A percentile compares a stretch with the other conserved stretches of the same genome.
Conservation (phyloP, 2,888 invertebrate genomes). For the Horisme vitalbata region DNA sequence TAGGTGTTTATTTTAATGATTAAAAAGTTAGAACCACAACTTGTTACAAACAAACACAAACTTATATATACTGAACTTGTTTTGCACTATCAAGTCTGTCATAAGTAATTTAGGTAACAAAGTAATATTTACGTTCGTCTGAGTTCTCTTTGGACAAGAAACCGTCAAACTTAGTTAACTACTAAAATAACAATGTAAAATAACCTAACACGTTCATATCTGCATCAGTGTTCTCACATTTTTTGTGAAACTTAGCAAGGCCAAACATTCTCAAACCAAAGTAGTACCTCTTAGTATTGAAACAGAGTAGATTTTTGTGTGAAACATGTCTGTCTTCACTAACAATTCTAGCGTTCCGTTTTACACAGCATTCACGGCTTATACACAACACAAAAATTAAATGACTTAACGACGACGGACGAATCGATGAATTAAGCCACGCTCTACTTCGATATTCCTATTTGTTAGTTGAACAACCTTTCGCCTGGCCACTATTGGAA, state of each 20-base stretch:
- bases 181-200: conserved; percentile 47
- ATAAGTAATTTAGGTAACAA: neutral
- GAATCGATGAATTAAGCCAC: no score
- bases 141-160: conserved; percentile 31
- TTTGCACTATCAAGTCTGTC: conserved; percentile 10
- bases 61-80: conserved; percentile 9
- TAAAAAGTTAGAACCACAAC: neutral
- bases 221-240: conserved; percentile 53
- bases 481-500: no score
- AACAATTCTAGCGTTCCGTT: conserved; percentile 18
- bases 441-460: no score
- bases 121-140: conserved; percentile 17
- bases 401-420: no score
- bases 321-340: neutral
- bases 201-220: conserved; percentile 61
- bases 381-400: no score
- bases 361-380: conserved; percentile 1
- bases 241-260: conserved; percentile 60
- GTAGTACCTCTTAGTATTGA: neutral
- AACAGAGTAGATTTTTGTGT: conserved; percentile 10
- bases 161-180: conserved; percentile 32
- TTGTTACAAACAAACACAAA: conserved; percentile 4
- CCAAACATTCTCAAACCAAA: conserved; percentile 29
- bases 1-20: no score
- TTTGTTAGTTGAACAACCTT: no score